Percentiles rank a stretch among this genome's conserved stretches.
Conservation (phyloP, 2,797 vertebrate genomes). For the Protonibea diacanthus region DNA sequence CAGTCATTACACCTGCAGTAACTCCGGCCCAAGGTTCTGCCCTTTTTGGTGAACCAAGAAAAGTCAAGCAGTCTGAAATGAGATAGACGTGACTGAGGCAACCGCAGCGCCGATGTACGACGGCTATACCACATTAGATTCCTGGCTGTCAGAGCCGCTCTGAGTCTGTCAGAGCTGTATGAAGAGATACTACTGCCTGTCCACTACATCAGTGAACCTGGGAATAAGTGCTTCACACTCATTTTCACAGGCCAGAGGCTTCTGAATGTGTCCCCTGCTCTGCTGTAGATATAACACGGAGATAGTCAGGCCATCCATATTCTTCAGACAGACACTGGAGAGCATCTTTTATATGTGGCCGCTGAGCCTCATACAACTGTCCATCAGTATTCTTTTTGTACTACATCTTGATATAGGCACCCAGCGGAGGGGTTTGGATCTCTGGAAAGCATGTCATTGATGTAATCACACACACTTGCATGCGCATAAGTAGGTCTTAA, state of each 20-base stretch:
- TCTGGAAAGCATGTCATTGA: constrained; percentile 72
- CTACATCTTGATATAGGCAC: constrained; percentile 74
- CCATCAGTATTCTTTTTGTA: constrained; percentile 59
- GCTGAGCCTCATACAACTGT: constrained; percentile 55
- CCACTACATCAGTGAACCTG: constrained; percentile 64
- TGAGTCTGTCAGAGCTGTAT: constrained; percentile 60
- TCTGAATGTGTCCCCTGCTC: constrained; percentile 48
- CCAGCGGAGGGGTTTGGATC: constrained; percentile 64
- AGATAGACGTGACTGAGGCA: constrained; percentile 37
- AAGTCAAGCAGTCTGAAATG: constrained; percentile 37
- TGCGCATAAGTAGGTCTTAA: constrained; percentile 55
- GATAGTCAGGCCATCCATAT: constrained; percentile 70
- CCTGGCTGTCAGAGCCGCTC: constrained; percentile 52
- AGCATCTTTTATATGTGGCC: constrained; percentile 64
- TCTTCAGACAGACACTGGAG: constrained; percentile 58
- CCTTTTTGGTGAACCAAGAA: constrained; percentile 32
- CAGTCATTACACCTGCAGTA: constrained; percentile 42
- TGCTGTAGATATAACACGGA: constrained; percentile 55
- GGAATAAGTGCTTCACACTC: constrained; percentile 68
- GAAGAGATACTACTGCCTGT: constrained; percentile 65
- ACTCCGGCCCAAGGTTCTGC: neutral
- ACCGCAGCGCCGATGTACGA: constrained; percentile 23
- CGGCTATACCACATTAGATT: constrained; percentile 27
- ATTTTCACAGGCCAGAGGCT: constrained; percentile 73
- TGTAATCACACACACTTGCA: constrained; percentile 73